Evolutionary conservation across 2,888 invertebrate species (phyloP).

Genomic region (Dendrolimus houi): DNA sequence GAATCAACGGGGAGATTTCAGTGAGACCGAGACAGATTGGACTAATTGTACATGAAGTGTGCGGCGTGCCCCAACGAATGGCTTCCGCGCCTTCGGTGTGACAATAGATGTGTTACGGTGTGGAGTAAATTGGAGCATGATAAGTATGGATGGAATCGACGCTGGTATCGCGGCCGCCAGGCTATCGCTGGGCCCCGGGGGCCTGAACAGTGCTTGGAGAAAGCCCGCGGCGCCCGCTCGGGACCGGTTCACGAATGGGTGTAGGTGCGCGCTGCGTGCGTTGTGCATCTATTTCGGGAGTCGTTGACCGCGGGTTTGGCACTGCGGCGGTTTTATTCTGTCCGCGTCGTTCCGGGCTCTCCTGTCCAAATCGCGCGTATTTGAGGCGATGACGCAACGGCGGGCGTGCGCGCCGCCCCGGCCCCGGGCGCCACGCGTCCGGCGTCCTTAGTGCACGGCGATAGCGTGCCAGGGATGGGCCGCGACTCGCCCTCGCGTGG

Average conservation of each 20-base stretch:
- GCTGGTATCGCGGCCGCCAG: too few relatives aligned
- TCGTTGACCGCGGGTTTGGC: constrained; percentile 70
- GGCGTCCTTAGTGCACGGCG: not conserved
- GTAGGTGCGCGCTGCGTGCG: constrained; percentile 43
- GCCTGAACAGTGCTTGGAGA: constrained; percentile 31
- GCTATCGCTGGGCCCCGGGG: too few relatives aligned
- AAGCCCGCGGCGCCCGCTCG: constrained; percentile 51
- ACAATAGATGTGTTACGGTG: too few relatives aligned
- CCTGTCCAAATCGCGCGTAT: constrained; percentile 37
- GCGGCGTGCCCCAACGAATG: not conserved
- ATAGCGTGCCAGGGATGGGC: constrained; percentile 30
- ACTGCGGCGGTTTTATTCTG: constrained; percentile 37
- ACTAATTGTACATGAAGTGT: not conserved
- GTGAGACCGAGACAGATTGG: too few relatives aligned
- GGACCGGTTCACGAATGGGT: constrained; percentile 66
- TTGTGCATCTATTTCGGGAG: constrained; percentile 72
- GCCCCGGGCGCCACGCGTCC: constrained; percentile 30
- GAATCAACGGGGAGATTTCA: too few relatives aligned
- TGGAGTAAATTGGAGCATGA: too few relatives aligned
- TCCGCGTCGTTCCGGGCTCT: constrained; percentile 36
- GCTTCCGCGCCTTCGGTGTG: too few relatives aligned
- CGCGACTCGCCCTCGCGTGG: constrained; percentile 42
- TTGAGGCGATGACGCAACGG: constrained; percentile 51
- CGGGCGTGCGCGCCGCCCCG: constrained; percentile 29
- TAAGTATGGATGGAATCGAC: too few relatives aligned